A percentile compares a stretch with the other conserved stretches of the same genome.
phyloP scores from a whole-genome alignment of 2,113 vertebrate species.

The Callospermophilus lateralis region DNA sequence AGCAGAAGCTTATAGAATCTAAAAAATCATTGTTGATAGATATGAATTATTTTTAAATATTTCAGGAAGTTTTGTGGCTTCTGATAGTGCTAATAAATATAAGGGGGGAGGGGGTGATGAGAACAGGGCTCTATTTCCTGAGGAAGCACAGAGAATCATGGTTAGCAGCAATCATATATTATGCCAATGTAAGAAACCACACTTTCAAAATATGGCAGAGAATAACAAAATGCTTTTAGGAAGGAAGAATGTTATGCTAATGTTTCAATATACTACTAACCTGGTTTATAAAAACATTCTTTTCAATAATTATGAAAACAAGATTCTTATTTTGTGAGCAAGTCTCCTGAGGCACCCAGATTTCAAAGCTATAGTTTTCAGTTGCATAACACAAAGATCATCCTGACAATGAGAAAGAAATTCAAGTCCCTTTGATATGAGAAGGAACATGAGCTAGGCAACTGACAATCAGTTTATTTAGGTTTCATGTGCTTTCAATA shows the following conservation, averaged over 20 bases:
- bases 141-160: background rate
- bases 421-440: background rate
- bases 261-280: background rate
- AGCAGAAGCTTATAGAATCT: background rate
- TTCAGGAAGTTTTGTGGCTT: constrained; percentile 24
- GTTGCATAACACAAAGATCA: background rate
- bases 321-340: constrained; percentile 4
- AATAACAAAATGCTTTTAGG: background rate
- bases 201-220: constrained; percentile 18
- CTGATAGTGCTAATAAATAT: background rate
- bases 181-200: background rate
- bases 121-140: background rate
- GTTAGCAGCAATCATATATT: background rate
- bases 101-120: background rate
- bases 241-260: background rate
- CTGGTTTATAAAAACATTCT: constrained; percentile 27
- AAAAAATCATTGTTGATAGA: background rate
- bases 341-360: background rate
- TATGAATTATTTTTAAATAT: constrained; percentile 10
- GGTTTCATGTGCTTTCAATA: background rate
- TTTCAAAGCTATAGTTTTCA: background rate
- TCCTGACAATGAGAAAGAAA: constrained; percentile 3
- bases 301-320: constrained; percentile 12
- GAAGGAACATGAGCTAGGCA: background rate
- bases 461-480: background rate